Conservation (phyloP, 2,797 vertebrate species). For the Saxicola maurus region DNA sequence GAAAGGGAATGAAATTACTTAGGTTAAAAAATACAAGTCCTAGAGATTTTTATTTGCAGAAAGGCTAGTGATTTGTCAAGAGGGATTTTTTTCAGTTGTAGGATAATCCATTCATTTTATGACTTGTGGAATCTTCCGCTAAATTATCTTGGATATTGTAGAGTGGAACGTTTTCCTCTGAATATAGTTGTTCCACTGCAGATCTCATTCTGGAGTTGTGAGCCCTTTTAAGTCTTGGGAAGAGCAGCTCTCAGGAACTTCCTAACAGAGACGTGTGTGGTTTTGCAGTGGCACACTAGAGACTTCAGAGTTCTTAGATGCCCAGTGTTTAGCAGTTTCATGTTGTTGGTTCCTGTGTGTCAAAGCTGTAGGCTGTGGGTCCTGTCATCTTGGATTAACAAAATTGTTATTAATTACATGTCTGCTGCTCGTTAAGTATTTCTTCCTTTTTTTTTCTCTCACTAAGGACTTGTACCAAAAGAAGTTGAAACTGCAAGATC, state of each 20-base stretch:
- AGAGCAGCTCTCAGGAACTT: background rate
- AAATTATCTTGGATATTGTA: background rate
- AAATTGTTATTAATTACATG: background rate
- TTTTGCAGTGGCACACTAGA: background rate
- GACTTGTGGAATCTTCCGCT: background rate
- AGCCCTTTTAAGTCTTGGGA: background rate
- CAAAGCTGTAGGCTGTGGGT: background rate
- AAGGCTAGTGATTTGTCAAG: background rate
- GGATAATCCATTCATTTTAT: background rate
- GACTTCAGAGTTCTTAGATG: background rate
- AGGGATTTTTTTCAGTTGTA: background rate
- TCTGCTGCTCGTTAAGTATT: background rate
- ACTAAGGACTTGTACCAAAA: background rate
- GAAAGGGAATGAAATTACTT: background rate
- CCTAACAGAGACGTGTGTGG: background rate
- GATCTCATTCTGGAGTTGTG: background rate
- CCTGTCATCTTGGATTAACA: background rate
- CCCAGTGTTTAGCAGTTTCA: background rate
- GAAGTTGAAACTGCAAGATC: background rate
- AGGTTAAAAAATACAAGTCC: background rate
- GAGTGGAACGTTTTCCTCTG: background rate
- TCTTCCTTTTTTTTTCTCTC: background rate
- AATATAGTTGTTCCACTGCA: background rate
- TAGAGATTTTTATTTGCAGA: background rate
- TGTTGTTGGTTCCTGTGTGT: background rate